Conservation (phyloP, 2,113 vertebrate species). For the Lontra canadensis region DNA sequence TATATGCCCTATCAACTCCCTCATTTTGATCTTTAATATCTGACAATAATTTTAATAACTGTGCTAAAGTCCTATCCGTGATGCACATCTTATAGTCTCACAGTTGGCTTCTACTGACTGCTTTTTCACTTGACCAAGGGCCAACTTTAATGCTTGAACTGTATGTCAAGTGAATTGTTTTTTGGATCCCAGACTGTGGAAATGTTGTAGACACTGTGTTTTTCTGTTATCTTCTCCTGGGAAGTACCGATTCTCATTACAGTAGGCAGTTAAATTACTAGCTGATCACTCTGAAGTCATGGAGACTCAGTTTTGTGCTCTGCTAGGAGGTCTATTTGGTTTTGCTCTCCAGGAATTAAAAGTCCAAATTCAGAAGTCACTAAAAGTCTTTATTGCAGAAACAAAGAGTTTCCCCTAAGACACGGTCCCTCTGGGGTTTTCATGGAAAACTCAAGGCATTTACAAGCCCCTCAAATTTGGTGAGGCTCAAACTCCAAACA, state of each 20-base stretch:
- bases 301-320: background rate
- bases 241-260: background rate
- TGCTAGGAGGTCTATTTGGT: background rate
- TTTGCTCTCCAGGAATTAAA: background rate
- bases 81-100: background rate
- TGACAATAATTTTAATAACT: background rate
- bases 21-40: background rate
- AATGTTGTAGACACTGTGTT: background rate
- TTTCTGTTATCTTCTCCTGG: background rate
- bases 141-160: background rate
- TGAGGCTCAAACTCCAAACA: background rate
- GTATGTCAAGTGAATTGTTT: background rate
- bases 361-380: background rate
- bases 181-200: background rate
- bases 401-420: background rate
- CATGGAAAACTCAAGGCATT: background rate
- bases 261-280: background rate
- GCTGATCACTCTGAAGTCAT: background rate
- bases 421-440: background rate
- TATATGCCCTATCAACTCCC: background rate
- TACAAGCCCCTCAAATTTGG: background rate
- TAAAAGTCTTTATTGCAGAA: background rate
- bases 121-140: background rate
- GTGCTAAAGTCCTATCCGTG: background rate
- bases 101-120: background rate